These are phyloP conservation scores for Odocoileus hemionus DNA, from an alignment of 2,113 vertebrate genomes.

Conservation along the genomic window DNA sequence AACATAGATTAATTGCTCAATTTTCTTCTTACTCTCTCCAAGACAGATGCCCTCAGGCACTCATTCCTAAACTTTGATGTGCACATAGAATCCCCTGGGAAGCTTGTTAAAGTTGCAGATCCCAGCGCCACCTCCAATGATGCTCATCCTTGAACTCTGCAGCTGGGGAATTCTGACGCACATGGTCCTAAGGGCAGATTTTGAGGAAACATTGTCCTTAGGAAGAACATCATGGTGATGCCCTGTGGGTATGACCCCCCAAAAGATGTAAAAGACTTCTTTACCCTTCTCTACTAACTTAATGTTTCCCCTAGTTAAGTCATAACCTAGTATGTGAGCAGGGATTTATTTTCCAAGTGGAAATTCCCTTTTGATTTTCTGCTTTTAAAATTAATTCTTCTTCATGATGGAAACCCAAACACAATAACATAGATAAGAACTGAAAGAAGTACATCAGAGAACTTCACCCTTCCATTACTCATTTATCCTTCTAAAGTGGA, in stretches of 20 bases:
- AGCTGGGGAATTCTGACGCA: neutral
- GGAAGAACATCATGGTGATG: neutral
- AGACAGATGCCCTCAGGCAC: neutral
- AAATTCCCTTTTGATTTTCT: neutral
- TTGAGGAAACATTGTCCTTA: neutral
- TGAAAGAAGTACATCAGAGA: neutral
- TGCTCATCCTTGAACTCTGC: neutral
- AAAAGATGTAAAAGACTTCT: neutral
- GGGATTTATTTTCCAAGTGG: neutral
- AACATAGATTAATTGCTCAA: neutral
- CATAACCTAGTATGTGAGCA: neutral
- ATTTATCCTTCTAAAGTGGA: neutral
- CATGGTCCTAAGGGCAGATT: neutral
- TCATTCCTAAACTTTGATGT: neutral
- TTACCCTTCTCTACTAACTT: neutral
- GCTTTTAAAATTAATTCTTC: neutral
- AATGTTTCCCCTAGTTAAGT: neutral
- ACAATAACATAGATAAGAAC: neutral
- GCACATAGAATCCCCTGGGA: neutral
- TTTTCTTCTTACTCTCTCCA: neutral
- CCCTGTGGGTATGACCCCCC: neutral
- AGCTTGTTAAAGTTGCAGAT: constrained; percentile 10
- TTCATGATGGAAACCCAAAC: neutral
- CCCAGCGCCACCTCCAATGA: neutral
- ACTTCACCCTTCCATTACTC: neutral